Evolutionary conservation across 2,888 invertebrate species (phyloP), one percentile per base, ranked within the genome.

Genomic region (Catonia carolina): DNA sequence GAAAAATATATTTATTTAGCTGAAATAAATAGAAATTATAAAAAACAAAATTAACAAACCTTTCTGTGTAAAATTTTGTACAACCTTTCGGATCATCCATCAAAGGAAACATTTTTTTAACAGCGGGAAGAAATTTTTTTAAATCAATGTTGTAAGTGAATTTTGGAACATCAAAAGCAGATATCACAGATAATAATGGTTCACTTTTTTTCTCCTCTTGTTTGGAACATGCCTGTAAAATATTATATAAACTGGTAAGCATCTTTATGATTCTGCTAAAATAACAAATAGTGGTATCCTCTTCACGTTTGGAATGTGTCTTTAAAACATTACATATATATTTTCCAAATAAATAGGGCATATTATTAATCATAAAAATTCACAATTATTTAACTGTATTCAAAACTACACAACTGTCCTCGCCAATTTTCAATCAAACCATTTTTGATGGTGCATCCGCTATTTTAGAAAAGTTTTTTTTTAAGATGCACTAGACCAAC

Each of bases 111-210:
- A 59, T 66, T 67, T 1, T 72, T 65, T 58, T 77, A 74, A 59
- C 66, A 61, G 62, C 22, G 7, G 57, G 77, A 70, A 10, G 68
- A 70, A 91, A 95, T 70, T 89, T 89, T 68, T 91, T 92, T 53
- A 83, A 81, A 58, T 86, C 85, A n/a, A 74, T 73, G 64, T 88
- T 83, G 69, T 87, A 94, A 12, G 75, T 73, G 50, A 86, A 79
- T 70, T 86, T 85, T 0, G 95, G 95, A 20, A 90, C 80, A 53
- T 84, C 81, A 69, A 88, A 93, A 0, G 89, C 87, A 72, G 85
- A 82, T 55, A 95, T 90, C 0, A 94, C 82, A 67, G 78, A 83
- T 15, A 93, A 77, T 0, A 88, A 70, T 0, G 87, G 84, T 70
- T 89, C 89, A 2, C 82, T 77, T 60, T 82, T 81, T 67, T 85